These are phyloP conservation scores for Protophormia terraenovae DNA, from an alignment of 2,888 invertebrate species.

Conservation along the genomic window DNA sequence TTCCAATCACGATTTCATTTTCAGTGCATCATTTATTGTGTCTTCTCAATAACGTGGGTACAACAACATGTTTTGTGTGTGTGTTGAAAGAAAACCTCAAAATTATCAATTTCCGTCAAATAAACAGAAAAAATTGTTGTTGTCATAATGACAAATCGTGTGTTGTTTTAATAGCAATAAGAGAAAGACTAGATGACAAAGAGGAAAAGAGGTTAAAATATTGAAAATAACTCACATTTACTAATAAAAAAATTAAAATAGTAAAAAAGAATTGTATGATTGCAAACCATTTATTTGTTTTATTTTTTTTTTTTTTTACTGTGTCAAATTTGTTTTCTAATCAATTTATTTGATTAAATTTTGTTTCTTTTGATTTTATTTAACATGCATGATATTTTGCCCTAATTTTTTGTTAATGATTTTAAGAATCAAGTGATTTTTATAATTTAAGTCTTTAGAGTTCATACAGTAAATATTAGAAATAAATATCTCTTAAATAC, in stretches of 20 bases:
- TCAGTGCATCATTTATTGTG: constrained; percentile 21
- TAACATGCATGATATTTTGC: not conserved
- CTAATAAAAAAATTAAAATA: not conserved
- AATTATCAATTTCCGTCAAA: constrained; percentile 63
- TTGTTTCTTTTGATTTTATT: not conserved
- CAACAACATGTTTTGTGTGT: constrained; percentile 2
- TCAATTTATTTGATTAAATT: not conserved
- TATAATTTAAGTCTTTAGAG: no score
- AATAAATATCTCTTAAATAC: no score
- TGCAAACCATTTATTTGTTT: not conserved
- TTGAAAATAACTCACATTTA: not conserved
- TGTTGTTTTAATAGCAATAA: not conserved
- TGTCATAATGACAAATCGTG: constrained; percentile 55
- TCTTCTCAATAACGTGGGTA: constrained; percentile 38
- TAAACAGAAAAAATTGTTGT: not conserved
- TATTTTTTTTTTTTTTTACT: not conserved
- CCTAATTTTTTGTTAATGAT: not conserved
- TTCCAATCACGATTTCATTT: constrained; percentile 45
- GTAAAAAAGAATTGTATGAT: not conserved
- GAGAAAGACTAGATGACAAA: not conserved
- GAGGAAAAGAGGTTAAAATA: not conserved
- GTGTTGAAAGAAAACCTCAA: constrained; percentile 35
- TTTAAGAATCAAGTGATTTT: not conserved
- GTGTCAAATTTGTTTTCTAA: not conserved
- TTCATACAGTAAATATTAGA: no score